These are phyloP conservation scores for Plebejus argus DNA, from an alignment of 2,888 invertebrate species.

Conservation along the genomic window DNA sequence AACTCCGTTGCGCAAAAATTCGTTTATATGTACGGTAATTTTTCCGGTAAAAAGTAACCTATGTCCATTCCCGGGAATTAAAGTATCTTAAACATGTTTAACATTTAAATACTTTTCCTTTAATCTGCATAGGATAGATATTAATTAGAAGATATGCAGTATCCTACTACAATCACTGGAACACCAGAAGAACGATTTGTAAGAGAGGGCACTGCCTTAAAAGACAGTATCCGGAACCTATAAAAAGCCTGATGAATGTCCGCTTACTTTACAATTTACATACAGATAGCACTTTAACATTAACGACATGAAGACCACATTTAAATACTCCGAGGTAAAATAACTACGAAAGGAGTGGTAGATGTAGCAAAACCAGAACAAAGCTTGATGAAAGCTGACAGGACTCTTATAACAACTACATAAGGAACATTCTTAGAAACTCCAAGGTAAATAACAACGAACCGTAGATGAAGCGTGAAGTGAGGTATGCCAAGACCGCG, in stretches of 20 bases:
- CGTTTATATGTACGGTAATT: too few relatives aligned
- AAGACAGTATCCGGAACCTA: neutral
- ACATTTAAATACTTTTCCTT: too few relatives aligned
- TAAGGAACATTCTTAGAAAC: neutral
- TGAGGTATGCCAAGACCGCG: slow-evolving; percentile 3
- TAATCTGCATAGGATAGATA: too few relatives aligned
- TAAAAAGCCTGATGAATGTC: neutral
- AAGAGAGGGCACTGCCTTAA: neutral
- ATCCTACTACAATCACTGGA: too few relatives aligned
- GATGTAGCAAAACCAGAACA: neutral
- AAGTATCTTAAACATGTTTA: too few relatives aligned
- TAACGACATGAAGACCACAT: neutral
- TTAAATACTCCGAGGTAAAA: neutral
- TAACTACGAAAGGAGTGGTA: neutral
- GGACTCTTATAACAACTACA: neutral
- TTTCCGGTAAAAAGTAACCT: too few relatives aligned
- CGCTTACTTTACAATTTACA: neutral
- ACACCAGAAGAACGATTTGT: neutral
- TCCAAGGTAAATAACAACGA: neutral
- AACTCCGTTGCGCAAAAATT: too few relatives aligned
- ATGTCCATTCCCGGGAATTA: too few relatives aligned
- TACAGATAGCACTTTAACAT: too few relatives aligned
- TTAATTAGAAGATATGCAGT: too few relatives aligned
- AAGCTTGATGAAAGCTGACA: neutral
- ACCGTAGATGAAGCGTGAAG: neutral